Evolutionary conservation across 2,113 vertebrate genomes (phyloP).

Genomic region (Empidonax alnorum): DNA sequence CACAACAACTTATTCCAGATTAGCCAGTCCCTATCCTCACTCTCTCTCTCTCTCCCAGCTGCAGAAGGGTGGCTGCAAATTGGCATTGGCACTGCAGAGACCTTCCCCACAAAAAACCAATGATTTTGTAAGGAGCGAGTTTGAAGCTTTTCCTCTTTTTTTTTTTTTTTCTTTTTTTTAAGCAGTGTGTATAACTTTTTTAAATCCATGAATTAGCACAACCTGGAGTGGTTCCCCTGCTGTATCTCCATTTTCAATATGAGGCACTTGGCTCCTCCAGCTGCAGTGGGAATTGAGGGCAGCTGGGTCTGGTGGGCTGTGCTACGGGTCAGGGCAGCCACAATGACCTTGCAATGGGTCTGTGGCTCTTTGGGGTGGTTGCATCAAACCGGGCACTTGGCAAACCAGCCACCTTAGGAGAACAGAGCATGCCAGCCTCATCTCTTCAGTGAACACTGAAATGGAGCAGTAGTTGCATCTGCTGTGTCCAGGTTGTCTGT

Average conservation of each 20-base stretch:
- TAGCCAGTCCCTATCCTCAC: neutral
- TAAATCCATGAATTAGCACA: neutral
- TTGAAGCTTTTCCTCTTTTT: neutral
- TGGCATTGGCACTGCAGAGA: neutral
- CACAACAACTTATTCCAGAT: slow-evolving; percentile 61
- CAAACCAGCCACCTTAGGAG: neutral
- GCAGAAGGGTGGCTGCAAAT: neutral
- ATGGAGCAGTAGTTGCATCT: neutral
- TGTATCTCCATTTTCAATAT: neutral
- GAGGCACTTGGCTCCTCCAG: neutral
- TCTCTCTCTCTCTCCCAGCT: neutral
- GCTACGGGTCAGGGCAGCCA: neutral
- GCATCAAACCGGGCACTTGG: neutral
- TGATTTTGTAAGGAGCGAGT: neutral
- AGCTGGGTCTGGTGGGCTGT: neutral
- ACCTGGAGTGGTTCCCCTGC: neutral
- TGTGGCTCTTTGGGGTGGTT: neutral
- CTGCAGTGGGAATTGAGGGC: neutral
- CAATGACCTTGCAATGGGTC: neutral
- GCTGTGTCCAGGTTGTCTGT: neutral
- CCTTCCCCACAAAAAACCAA: neutral
- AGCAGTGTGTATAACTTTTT: accelerated
- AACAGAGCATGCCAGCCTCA: accelerated
- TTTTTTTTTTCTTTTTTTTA: too few relatives aligned
- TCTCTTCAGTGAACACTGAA: neutral